Evolutionary conservation across 2,888 invertebrate genomes (phyloP), one percentile per base, ranked within the genome.

Genomic region (Drosophila helvetica): DNA sequence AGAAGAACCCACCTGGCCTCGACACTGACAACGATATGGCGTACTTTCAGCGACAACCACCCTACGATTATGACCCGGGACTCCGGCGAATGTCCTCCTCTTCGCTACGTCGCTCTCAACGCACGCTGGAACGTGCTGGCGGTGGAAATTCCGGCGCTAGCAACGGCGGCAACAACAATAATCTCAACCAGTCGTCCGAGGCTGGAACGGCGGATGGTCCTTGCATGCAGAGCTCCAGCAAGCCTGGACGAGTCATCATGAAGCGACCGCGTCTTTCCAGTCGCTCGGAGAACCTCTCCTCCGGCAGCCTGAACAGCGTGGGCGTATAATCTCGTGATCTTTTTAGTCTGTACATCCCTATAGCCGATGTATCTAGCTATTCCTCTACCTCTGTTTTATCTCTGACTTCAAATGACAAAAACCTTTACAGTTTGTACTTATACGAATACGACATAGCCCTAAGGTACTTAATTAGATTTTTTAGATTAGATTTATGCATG

Each of bases 321-420:
- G 85, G 89, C 58, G 89, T 85, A 6, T 85, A 78, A 86, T 27
- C 69, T 79, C 82, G 84, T 88, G 88, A 89, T 87, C 86, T 38
- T 38, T 85, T 79, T 85, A 87, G 79, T 77, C 73, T 59, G 58
- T 67, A 61, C 45, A 55, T 72, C 59, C 57, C 69, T 66, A 19
- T 58, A 47, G 27, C 57, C 54, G 58, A 54, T 62, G 67, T 71
- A 72, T 65, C 69, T 80, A 74, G 58, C 84, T 82, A 72, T 67
- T 74, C 82, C 84, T 86, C 82, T 82, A 82, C 82, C 82, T 82
- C 82, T 82, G 70, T 69, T 82, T 79, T 68, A 66, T 51, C 75
- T 73, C 72, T 54, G 33, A 71, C 54, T 73, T 86, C 48, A 70
- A 86, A 86, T 67, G 82, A 87, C 73, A 68, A 33, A 54, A 47